These are phyloP conservation scores for Thymelicus acteon DNA, from an alignment of 2,888 invertebrate genomes.

Conservation along the genomic window DNA sequence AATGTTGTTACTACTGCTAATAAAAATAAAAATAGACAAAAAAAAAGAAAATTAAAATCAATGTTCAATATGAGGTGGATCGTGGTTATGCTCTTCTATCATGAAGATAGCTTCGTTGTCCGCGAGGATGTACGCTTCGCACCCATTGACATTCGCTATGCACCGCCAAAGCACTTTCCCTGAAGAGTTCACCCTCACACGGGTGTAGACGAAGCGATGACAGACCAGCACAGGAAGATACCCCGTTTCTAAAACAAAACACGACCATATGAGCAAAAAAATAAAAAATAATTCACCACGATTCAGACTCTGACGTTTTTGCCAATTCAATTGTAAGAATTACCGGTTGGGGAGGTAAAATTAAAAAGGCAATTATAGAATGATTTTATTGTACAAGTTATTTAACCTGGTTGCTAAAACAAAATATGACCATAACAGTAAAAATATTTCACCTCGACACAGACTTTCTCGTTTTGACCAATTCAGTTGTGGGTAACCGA, in stretches of 20 bases:
- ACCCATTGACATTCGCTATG: slow-evolving; percentile 39
- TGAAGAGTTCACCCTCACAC: slow-evolving; percentile 24
- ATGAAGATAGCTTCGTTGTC: slow-evolving; percentile 24
- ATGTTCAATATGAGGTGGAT: slow-evolving; percentile 33
- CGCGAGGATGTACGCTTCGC: slow-evolving; percentile 41
- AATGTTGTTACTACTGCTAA: neutral
- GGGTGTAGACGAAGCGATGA: slow-evolving; percentile 44
- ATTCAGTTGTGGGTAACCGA: neutral
- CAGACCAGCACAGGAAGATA: slow-evolving; percentile 49
- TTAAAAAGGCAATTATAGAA: neutral
- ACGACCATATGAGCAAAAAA: neutral
- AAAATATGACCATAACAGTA: neutral
- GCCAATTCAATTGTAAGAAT: neutral
- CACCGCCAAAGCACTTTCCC: slow-evolving; percentile 43
- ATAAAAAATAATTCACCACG: neutral
- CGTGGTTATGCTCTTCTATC: slow-evolving; percentile 41
- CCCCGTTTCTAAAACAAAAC: slow-evolving; percentile 3
- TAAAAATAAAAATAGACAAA: neutral
- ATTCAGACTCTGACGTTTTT: neutral
- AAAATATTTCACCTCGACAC: neutral
- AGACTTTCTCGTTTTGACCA: neutral
- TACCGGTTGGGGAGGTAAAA: neutral
- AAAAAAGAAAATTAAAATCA: neutral
- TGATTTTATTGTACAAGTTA: neutral
- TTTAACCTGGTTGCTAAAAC: neutral